A percentile compares a stretch with the other conserved stretches of the same genome.
Evolutionary conservation across 2,113 vertebrate genomes (phyloP).

Genomic region (Melanerpes aurifrons): DNA sequence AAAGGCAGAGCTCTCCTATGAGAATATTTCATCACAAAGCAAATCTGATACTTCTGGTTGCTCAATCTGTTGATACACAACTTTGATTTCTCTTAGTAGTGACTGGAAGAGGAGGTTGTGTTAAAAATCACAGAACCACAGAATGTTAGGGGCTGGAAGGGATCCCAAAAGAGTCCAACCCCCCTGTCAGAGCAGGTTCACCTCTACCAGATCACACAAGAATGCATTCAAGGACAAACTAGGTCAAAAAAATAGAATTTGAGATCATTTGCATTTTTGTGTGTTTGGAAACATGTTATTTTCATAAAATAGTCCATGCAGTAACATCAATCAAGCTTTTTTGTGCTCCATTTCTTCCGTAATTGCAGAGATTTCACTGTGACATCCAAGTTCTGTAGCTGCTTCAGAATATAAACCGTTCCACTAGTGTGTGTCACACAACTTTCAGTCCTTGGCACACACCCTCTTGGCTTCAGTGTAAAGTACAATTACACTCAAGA

Average conservation of each 20-base stretch:
- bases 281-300: neutral
- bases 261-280: neutral
- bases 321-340: neutral
- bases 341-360: neutral
- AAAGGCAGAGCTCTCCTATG: neutral
- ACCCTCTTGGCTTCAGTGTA: neutral
- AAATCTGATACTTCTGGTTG: neutral
- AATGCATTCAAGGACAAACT: neutral
- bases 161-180: too few species aligned
- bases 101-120: neutral
- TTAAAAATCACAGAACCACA: neutral
- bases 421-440: neutral
- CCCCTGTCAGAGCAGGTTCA: too few species aligned
- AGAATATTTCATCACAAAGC: neutral
- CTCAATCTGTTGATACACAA: neutral
- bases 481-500: neutral
- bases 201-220: too few species aligned
- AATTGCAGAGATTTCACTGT: neutral
- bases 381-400: neutral
- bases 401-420: neutral
- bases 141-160: too few species aligned
- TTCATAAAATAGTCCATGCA: neutral
- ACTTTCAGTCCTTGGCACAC: neutral
- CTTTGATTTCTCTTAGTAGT: neutral
- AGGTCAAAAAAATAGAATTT: neutral